phyloP scores from a whole-genome alignment of 2,113 vertebrate genomes.

The Sander lucioperca region DNA sequence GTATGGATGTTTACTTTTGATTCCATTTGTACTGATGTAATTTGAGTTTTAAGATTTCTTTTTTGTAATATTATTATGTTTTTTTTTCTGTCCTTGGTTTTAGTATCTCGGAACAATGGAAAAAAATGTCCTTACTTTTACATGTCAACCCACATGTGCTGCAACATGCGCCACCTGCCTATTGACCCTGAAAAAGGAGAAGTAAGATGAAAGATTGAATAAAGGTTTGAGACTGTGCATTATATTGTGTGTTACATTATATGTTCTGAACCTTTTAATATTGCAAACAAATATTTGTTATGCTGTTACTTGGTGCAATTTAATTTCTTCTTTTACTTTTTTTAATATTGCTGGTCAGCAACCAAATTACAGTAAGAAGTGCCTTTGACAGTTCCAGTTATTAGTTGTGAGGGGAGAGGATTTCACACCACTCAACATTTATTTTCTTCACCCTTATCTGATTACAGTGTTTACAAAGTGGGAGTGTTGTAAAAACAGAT shows the following conservation, averaged over 20 bases:
- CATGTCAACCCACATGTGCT: background rate
- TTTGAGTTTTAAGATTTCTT: background rate
- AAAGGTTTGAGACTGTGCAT: background rate
- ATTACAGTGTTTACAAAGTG: conserved; percentile 72
- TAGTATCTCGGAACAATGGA: background rate
- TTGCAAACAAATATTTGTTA: background rate
- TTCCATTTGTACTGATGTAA: background rate
- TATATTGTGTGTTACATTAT: background rate
- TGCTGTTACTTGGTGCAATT: conserved; percentile 2
- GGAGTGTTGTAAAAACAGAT: conserved; percentile 69
- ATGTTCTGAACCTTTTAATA: background rate
- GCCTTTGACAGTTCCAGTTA: conserved; percentile 43
- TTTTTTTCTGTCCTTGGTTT: background rate
- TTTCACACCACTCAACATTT: conserved; percentile 51
- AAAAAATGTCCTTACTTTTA: background rate
- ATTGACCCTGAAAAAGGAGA: background rate
- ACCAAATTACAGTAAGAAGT: background rate
- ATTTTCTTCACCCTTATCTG: conserved; percentile 63
- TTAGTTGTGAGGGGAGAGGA: conserved; percentile 14
- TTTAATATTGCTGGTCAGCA: background rate
- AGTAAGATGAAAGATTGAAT: background rate
- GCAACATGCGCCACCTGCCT: background rate
- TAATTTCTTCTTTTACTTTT: background rate
- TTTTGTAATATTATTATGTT: background rate
- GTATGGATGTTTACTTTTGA: background rate